phyloP scores from a whole-genome alignment of 2,888 invertebrate species.

The Kryphioiulus occultus region DNA sequence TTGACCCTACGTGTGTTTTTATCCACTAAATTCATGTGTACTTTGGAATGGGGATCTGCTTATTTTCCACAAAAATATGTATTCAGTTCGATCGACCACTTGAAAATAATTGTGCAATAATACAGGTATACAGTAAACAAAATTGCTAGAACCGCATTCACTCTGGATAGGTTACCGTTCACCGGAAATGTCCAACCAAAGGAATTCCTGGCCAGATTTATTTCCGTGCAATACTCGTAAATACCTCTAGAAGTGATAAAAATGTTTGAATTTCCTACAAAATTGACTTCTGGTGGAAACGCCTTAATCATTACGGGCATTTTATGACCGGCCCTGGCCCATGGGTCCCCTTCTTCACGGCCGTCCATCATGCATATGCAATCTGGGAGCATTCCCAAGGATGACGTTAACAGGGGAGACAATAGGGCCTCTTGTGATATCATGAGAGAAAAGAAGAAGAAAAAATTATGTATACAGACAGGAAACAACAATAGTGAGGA shows the following conservation, averaged over 20 bases:
- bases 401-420: neutral
- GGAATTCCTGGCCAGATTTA: neutral
- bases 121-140: too few species aligned
- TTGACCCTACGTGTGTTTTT: neutral
- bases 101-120: neutral
- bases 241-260: neutral
- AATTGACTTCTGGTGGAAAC: slow-evolving; percentile 27
- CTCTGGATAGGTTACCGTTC: neutral
- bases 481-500: neutral
- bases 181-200: neutral
- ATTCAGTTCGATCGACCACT: too few species aligned
- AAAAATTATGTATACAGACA: neutral
- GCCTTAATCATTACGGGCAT: neutral
- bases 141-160: too few species aligned
- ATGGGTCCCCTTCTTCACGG: neutral
- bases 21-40: neutral
- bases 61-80: neutral
- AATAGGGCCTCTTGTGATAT: slow-evolving; percentile 36
- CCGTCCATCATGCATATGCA: slow-evolving; percentile 32
- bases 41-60: too few species aligned
- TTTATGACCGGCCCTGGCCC: slow-evolving; percentile 16
- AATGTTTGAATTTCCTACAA: slow-evolving; percentile 7
- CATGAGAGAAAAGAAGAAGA: neutral
- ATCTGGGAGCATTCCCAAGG: slow-evolving; percentile 24
- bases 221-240: slow-evolving; percentile 20